phyloP scores from a whole-genome alignment of 1,140 invertebrate species.

The Aphaenogaster floridana region DNA sequence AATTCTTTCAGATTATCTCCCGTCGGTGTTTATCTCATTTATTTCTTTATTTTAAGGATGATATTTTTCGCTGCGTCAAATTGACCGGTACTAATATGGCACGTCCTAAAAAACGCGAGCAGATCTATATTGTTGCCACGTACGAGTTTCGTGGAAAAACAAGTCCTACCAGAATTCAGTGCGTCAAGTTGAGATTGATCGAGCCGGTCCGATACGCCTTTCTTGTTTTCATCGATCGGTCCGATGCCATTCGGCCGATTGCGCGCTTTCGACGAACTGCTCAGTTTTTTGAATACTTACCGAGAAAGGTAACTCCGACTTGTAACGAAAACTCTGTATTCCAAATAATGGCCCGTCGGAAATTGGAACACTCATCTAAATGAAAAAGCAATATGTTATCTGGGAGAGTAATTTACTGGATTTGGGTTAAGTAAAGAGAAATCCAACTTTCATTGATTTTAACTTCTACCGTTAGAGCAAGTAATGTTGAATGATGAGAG shows the following conservation, averaged over 20 bases:
- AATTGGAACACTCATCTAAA: background rate
- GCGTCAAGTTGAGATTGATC: slow-evolving; percentile 71
- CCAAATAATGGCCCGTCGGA: background rate
- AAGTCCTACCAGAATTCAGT: slow-evolving; percentile 59
- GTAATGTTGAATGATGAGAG: background rate
- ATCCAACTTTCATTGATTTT: background rate
- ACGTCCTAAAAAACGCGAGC: slow-evolving; percentile 22
- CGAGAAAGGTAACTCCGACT: slow-evolving; percentile 12
- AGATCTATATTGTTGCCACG: slow-evolving; percentile 65
- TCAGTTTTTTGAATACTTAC: slow-evolving; percentile 11
- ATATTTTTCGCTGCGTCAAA: slow-evolving; percentile 34
- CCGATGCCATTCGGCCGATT: background rate
- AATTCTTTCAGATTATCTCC: background rate
- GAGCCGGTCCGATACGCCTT: slow-evolving; percentile 43
- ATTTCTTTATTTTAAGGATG: background rate
- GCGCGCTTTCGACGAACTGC: slow-evolving; percentile 38
- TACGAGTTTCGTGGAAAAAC: slow-evolving; percentile 70
- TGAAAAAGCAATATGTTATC: background rate
- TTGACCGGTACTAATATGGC: slow-evolving; percentile 44
- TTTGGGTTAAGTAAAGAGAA: background rate
- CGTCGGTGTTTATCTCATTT: background rate
- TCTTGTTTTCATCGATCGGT: slow-evolving; percentile 46
- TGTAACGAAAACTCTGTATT: slow-evolving; percentile 15
- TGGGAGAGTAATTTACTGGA: background rate
- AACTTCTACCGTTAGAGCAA: background rate